A percentile compares a stretch with the other conserved stretches of the same genome.
phyloP scores from a whole-genome alignment of 2,113 vertebrate species.

The Castor canadensis region DNA sequence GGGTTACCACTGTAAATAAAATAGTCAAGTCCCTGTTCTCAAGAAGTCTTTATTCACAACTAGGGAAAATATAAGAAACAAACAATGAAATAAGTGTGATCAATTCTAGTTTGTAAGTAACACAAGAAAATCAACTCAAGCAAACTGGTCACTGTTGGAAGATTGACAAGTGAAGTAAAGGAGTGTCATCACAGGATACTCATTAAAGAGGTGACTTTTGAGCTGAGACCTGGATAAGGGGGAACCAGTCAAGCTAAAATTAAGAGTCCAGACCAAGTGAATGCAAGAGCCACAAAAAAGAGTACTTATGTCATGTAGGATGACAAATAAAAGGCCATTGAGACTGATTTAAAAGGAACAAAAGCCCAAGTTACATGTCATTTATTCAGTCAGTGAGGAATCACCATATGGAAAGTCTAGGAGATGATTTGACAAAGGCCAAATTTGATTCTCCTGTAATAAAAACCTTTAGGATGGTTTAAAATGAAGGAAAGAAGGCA shows the following conservation, averaged over 20 bases:
- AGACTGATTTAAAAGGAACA: background rate
- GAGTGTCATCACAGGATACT: background rate
- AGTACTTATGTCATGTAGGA: background rate
- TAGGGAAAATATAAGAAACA: background rate
- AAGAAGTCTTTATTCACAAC: background rate
- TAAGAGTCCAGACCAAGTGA: background rate
- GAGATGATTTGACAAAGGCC: background rate
- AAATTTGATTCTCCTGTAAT: background rate
- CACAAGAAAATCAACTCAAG: background rate
- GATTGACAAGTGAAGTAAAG: background rate
- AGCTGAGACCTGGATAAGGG: background rate
- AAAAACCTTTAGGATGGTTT: background rate
- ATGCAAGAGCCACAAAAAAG: accelerated
- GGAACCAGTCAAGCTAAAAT: no score
- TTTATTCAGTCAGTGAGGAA: background rate
- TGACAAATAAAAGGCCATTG: accelerated
- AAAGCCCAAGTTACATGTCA: background rate
- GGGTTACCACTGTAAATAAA: background rate
- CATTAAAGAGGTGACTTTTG: background rate
- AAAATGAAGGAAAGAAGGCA: background rate
- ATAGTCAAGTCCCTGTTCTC: background rate
- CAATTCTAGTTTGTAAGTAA: background rate
- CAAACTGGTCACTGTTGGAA: background rate
- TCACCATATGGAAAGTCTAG: background rate
- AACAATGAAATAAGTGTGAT: background rate